A percentile compares a stretch with the other conserved stretches of the same genome.
phyloP scores from a whole-genome alignment of 2,113 vertebrate genomes.

The Pseudopipra pipra region DNA sequence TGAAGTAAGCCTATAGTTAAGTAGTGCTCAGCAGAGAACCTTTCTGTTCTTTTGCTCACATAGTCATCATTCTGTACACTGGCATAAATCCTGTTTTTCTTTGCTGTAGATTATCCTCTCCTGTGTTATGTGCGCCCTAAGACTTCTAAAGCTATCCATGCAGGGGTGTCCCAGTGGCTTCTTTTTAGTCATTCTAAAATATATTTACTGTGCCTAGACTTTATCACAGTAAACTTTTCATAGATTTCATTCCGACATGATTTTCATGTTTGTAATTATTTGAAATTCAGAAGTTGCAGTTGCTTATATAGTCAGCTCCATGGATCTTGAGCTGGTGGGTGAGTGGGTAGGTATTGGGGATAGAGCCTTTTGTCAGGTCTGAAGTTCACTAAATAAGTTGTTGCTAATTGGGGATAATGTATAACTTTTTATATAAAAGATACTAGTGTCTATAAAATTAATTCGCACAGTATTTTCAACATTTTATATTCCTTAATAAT shows the following conservation, averaged over 20 bases:
- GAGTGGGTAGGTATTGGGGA: slow-evolving; percentile 62
- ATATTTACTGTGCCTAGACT: slow-evolving; percentile 36
- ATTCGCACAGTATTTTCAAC: slow-evolving; percentile 87
- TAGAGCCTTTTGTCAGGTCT: slow-evolving; percentile 23
- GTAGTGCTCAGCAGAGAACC: background rate
- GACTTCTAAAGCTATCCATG: background rate
- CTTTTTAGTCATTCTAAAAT: slow-evolving; percentile 24
- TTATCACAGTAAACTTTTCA: slow-evolving; percentile 27
- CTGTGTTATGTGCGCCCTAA: background rate
- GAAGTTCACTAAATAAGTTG: slow-evolving; percentile 63
- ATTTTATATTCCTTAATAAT: slow-evolving; percentile 81
- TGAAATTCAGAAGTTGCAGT: slow-evolving; percentile 32
- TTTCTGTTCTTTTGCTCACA: background rate
- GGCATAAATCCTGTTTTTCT: background rate
- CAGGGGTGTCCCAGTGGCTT: background rate
- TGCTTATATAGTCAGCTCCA: slow-evolving; percentile 32
- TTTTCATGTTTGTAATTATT: slow-evolving; percentile 40
- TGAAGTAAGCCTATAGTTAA: slow-evolving; percentile 29
- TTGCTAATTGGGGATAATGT: slow-evolving; percentile 77
- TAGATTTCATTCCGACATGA: slow-evolving; percentile 58
- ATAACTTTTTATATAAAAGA: slow-evolving; percentile 86
- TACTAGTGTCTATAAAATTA: slow-evolving; percentile 85
- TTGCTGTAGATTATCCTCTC: slow-evolving; percentile 18
- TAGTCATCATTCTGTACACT: background rate
- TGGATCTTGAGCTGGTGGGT: slow-evolving; percentile 63